phyloP scores from a whole-genome alignment of 2,797 vertebrate genomes.

The Champsocephalus gunnari region DNA sequence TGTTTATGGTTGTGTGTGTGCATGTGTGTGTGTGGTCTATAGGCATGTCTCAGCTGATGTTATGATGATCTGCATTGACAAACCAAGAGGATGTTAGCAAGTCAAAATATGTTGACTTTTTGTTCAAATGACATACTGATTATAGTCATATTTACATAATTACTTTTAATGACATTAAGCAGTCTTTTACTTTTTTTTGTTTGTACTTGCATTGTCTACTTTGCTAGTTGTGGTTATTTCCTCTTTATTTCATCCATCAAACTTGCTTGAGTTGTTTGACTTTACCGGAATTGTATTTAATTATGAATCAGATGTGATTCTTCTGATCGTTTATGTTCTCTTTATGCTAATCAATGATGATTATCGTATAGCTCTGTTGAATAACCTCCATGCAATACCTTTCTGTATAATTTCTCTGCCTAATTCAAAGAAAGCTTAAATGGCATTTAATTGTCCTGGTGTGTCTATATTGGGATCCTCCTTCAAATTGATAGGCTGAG shows the following conservation, averaged over 20 bases:
- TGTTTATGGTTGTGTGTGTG: neutral
- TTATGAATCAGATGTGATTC: slow-evolving; percentile 17
- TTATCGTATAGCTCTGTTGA: slow-evolving; percentile 21
- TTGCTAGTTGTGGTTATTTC: neutral
- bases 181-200: neutral
- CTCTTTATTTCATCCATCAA: neutral
- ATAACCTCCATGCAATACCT: neutral
- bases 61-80: slow-evolving; percentile 33
- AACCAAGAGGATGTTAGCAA: slow-evolving; percentile 35
- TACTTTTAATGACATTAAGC: neutral
- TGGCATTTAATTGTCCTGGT: slow-evolving; percentile 35
- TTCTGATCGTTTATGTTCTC: slow-evolving; percentile 4
- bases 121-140: neutral
- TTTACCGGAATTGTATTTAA: slow-evolving; percentile 21
- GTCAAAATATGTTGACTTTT: slow-evolving; percentile 19
- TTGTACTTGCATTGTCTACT: neutral
- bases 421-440: slow-evolving; percentile 40
- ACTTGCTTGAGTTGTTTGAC: slow-evolving; percentile 15
- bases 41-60: slow-evolving; percentile 44
- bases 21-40: slow-evolving; percentile 20
- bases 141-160: neutral
- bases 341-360: slow-evolving; percentile 4
- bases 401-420: slow-evolving; percentile 12
- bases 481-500: slow-evolving; percentile 41
- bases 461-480: slow-evolving; percentile 22